Conservation (phyloP, 2,888 invertebrate genomes). For the Heliconius erato region DNA sequence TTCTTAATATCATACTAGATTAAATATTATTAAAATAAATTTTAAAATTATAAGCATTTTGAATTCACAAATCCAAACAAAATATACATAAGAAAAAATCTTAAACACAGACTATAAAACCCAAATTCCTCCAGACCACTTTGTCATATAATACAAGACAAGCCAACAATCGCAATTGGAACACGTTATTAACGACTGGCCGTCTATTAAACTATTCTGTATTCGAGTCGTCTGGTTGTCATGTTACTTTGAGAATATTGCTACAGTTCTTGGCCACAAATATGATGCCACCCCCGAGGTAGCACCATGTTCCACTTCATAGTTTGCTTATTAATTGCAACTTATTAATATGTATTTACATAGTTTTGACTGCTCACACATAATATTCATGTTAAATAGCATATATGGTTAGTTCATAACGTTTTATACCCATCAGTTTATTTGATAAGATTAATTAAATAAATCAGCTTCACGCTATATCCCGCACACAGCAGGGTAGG, state of each 20-base stretch:
- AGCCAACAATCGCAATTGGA: slow-evolving; percentile 37
- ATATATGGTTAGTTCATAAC: too few species aligned
- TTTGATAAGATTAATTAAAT: too few species aligned
- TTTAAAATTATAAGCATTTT: too few species aligned
- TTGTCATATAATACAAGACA: slow-evolving; percentile 6
- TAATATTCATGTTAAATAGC: not conserved
- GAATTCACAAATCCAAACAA: too few species aligned
- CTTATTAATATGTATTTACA: slow-evolving; percentile 16
- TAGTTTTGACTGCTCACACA: not conserved
- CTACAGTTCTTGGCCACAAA: slow-evolving; percentile 68
- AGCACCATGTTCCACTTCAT: slow-evolving; percentile 35
- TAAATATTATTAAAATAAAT: too few species aligned
- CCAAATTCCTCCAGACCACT: slow-evolving; percentile 56
- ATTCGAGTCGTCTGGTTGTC: slow-evolving; percentile 73
- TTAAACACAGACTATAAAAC: not conserved
- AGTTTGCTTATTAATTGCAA: slow-evolving; percentile 55
- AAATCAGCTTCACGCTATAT: too few species aligned
- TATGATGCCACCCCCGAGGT: slow-evolving; percentile 45
- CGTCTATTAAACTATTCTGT: slow-evolving; percentile 64
- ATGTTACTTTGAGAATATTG: slow-evolving; percentile 73
- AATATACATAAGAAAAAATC: not conserved
- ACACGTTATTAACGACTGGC: slow-evolving; percentile 43
- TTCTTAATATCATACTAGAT: too few species aligned
- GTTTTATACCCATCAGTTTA: too few species aligned
- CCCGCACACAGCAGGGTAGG: too few species aligned